Base-by-base conservation (phyloP, 2,797 vertebrate genomes). In the Pangasius macronema region DNA sequence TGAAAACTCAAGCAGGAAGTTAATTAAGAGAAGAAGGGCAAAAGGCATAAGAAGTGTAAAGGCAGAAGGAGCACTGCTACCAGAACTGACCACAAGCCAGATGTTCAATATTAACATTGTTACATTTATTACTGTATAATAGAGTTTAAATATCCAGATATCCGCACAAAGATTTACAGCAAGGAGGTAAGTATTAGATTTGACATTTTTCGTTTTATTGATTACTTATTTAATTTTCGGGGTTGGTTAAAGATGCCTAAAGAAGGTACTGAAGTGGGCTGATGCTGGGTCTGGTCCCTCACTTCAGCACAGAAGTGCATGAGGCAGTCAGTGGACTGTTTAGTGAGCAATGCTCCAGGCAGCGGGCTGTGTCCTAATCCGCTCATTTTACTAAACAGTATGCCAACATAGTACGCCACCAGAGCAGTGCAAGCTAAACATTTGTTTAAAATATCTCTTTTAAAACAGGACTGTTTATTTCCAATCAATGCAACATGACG, bases 291-390 rank as follows among this genome's bases (percentile, higher is more conserved):
- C 39, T 39, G 20, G 10, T 33, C 57, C 16, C 22, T 46, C 14
- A 10, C 39, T 30, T n/a, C 0, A 63, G 79, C 16, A 16, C 13
- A 13, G 16, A 82, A 82, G 81, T 65, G 39, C 6, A 46, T 2
- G 80, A 67, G 59, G 16, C 57, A 63, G 24, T 30, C 27, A 30
- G 7, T 63, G 59, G 18, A 46, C 80, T 63, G 57, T 20, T 30
- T 20, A 20, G 39, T 14, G 36, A 46, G 27, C 13, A 7, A 82
- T 49, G 36, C 24, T n/a, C 5, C 16, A 42, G 57, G 61, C 14
- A n/a, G 9, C 42, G 42, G 36, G 81, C 61, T 83, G 81, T n/a
- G 46, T 83, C 46, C n/a, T 83, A 83, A 83, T 68, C 63, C 82
- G 0, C 0, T 61, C 36, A 46, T 4, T 18, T 6, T 82, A 33